Evolutionary conservation across 1,140 invertebrate species (phyloP), one percentile per base, ranked within the genome.

Genomic region (Drosophila mauritiana): DNA sequence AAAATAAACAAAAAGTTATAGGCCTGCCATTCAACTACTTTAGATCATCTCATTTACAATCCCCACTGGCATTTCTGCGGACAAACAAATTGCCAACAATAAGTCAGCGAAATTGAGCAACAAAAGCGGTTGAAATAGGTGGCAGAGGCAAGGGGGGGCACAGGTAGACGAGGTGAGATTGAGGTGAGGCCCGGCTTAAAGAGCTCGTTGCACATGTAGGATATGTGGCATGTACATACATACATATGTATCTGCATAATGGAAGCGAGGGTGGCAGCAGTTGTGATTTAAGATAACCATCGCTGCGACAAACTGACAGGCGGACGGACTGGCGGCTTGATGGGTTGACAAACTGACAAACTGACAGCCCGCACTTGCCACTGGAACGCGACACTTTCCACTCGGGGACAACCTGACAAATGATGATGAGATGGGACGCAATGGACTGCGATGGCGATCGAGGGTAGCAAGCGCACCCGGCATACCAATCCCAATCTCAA

Each of bases 51-150:
- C 53, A 17, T 57, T n/a, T 20, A 20, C 25, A 40, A 12, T 39
- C 12, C 13, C 37, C 37, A 0, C 12, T 15, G 17, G 12, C 40
- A 52, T 20, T 37, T 20, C n/a, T 13, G 45, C 15, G 22, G 36
- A 12, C 49, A 55, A 62, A 72, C 67, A 73, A 74, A 73, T 72
- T 73, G 49, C 72, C 72, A 73, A 45, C 72, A 73, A 73, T 74
- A 73, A 74, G 56, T 74, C 72, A 73, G 68, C 72, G 37, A 49
- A 70, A 48, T 73, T 73, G 70, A 62, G 67, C 56, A 73, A 73
- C 67, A 62, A 43, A 53, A 27, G 22, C 10, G 6, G 27, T 4
- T 11, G 46, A 36, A 58, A 31, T 42, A 42, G 11, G 11, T 17
- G 25, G 34, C 31, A 57, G 20, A 5, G 10, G 31, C 31, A 10